These are phyloP conservation scores for Bursaphelenchus okinawaensis DNA, from an alignment of 2,888 invertebrate genomes.

Conservation along the genomic window DNA sequence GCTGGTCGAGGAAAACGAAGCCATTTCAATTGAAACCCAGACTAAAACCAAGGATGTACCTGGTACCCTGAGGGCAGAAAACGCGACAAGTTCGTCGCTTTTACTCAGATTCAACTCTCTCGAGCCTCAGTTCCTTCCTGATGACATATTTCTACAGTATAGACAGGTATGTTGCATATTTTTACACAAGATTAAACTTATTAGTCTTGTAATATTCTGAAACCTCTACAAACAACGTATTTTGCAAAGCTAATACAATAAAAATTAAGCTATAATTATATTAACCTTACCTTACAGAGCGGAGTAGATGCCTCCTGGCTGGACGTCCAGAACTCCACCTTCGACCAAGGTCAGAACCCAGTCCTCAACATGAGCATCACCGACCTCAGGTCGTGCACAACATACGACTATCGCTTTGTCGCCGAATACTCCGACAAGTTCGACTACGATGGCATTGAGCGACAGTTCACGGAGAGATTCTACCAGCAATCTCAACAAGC, in stretches of 20 bases:
- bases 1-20: constrained; percentile 48
- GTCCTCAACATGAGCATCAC: constrained; percentile 23
- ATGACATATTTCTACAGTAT: constrained; percentile 44
- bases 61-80: constrained; percentile 50
- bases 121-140: constrained; percentile 43
- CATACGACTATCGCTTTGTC: constrained; percentile 54
- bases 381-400: constrained; percentile 44
- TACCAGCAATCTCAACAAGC: constrained; percentile 47
- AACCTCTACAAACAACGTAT: too few relatives aligned
- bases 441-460: constrained; percentile 24
- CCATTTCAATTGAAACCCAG: constrained; percentile 43
- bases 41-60: constrained; percentile 50
- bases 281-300: constrained; percentile 3
- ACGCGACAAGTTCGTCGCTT: constrained; percentile 41
- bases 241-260: not conserved
- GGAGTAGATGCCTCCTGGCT: constrained; percentile 45
- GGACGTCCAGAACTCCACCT: constrained; percentile 43
- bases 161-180: constrained; percentile 36
- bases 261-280: constrained; percentile 5
- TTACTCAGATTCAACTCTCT: constrained; percentile 49
- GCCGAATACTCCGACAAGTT: constrained; percentile 40
- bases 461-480: constrained; percentile 39
- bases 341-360: constrained; percentile 34
- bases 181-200: too few relatives aligned
- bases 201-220: too few relatives aligned